These are phyloP conservation scores for Siphlonurus alternatus DNA, from an alignment of 2,888 invertebrate species.

Conservation along the genomic window DNA sequence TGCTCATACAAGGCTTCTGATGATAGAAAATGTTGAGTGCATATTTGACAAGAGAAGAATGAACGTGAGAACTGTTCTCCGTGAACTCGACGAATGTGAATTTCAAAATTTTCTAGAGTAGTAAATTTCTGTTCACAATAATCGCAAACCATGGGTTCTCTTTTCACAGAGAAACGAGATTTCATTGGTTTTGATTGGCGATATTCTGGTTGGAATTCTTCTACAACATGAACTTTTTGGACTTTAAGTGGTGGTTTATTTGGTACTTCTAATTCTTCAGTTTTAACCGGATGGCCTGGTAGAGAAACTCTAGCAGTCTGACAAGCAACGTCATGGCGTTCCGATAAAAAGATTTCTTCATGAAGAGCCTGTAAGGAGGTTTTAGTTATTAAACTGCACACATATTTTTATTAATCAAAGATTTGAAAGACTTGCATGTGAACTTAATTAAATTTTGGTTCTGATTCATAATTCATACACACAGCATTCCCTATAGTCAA, in stretches of 20 bases:
- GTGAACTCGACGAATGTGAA: background rate
- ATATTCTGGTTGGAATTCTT: background rate
- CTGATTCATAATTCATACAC: too few relatives aligned
- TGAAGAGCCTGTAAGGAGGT: background rate
- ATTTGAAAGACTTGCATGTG: too few relatives aligned
- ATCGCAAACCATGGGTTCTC: background rate
- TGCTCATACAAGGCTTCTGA: background rate
- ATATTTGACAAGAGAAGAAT: background rate
- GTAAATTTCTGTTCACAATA: slow-evolving; percentile 2
- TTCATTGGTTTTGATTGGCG: background rate
- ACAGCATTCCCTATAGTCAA: too few relatives aligned
- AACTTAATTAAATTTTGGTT: too few relatives aligned
- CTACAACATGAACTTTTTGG: background rate
- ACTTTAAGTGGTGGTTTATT: background rate
- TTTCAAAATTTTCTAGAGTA: background rate
- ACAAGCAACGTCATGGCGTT: background rate
- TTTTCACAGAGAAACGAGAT: background rate
- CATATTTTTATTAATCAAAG: too few relatives aligned
- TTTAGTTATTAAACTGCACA: too few relatives aligned
- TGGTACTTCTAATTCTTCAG: too few relatives aligned
- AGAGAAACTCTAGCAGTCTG: background rate
- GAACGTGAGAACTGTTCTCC: background rate
- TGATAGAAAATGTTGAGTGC: background rate
- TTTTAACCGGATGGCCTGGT: background rate
- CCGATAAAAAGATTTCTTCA: background rate